Evolutionary conservation across 2,113 vertebrate genomes (phyloP).

Genomic region (Terrapene triunguis): DNA sequence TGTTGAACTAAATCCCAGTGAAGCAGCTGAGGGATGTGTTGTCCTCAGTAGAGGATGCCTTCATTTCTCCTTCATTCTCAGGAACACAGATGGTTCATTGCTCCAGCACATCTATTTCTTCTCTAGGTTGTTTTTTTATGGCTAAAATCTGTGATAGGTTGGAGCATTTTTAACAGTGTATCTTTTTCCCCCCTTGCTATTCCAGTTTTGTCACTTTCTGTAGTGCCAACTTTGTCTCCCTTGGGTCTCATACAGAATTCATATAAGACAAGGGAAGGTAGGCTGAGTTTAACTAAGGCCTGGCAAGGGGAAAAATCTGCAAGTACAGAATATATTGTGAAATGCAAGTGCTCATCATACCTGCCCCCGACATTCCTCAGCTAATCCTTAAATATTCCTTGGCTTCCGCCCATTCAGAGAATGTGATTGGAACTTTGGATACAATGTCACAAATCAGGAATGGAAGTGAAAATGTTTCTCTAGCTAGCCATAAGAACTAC

Average conservation of each 20-base stretch:
- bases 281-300: not conserved
- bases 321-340: not conserved
- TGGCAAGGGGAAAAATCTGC: not conserved
- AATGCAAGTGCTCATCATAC: not conserved
- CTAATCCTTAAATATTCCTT: not conserved
- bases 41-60: not conserved
- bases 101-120: not conserved
- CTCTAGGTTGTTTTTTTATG: not conserved
- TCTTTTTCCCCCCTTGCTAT: not conserved
- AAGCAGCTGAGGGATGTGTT: not conserved
- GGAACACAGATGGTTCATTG: not conserved
- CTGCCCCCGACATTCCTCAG: not conserved
- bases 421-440: not conserved
- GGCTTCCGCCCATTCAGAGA: not conserved
- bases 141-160: not conserved
- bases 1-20: not conserved
- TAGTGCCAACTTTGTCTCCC: not conserved
- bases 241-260: conserved; percentile 9
- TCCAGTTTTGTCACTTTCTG: not conserved
- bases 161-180: not conserved
- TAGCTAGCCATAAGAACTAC: not conserved
- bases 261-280: not conserved
- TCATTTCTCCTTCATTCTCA: not conserved
- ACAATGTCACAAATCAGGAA: not conserved
- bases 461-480: not conserved